Evolutionary conservation across 2,797 vertebrate species (phyloP).

Genomic region (Sorex maritimensis): DNA sequence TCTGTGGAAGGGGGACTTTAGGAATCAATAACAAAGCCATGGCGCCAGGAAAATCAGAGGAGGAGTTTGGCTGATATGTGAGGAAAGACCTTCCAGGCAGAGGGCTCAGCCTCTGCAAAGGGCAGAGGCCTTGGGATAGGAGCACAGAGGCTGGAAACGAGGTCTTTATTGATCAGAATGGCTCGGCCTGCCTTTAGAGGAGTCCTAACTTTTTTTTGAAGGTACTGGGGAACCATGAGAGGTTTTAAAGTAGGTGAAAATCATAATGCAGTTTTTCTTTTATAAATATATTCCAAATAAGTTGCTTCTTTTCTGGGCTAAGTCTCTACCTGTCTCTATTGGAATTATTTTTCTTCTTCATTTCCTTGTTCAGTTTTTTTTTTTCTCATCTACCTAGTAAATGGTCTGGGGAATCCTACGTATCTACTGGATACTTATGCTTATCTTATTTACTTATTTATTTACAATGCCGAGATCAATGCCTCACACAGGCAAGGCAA

Average conservation of each 20-base stretch:
- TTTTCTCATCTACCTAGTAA: background rate
- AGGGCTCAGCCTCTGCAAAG: background rate
- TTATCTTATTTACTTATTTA: background rate
- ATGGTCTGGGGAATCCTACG: background rate
- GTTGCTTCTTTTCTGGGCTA: background rate
- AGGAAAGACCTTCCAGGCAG: background rate
- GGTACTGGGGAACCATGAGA: background rate
- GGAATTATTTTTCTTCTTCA: background rate
- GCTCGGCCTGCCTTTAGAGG: background rate
- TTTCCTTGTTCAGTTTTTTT: background rate
- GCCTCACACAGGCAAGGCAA: too few species aligned
- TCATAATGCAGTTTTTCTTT: background rate
- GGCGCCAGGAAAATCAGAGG: background rate
- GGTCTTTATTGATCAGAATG: background rate
- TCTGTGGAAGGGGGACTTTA: too few species aligned
- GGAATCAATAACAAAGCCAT: background rate
- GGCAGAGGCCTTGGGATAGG: background rate
- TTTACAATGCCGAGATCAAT: too few species aligned
- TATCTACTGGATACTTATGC: background rate
- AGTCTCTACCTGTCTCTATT: background rate
- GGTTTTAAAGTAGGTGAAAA: conserved; percentile 22
- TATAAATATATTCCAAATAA: background rate
- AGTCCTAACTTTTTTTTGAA: background rate
- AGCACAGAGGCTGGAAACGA: background rate
- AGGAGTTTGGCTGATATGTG: background rate